Evolutionary conservation across 2,888 invertebrate genomes (phyloP).

Genomic region (Tetragonula carbonaria): DNA sequence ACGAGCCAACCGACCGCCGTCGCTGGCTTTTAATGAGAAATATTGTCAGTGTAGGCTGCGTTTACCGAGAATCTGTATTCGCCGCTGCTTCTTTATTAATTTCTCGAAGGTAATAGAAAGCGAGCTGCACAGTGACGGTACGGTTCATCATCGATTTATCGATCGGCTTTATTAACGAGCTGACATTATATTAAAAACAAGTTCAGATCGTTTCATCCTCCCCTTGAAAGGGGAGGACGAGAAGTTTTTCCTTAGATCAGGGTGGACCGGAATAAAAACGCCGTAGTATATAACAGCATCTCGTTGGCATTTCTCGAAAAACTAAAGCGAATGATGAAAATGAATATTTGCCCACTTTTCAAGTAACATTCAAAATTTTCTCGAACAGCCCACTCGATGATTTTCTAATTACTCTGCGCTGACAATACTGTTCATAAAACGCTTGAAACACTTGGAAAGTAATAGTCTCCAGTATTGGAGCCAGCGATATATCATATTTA

Average conservation of each 20-base stretch:
- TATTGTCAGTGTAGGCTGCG: constrained; percentile 65
- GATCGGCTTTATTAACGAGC: constrained; percentile 28
- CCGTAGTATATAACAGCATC: too few relatives aligned
- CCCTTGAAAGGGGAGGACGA: too few relatives aligned
- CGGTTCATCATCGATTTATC: constrained; percentile 47
- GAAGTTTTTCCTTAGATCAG: too few relatives aligned
- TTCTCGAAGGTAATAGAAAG: constrained; percentile 44
- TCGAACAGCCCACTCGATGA: too few relatives aligned
- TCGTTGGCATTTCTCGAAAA: too few relatives aligned
- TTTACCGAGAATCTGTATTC: constrained; percentile 59
- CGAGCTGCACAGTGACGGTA: constrained; percentile 17
- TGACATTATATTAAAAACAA: constrained; percentile 3
- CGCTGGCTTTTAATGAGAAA: constrained; percentile 72
- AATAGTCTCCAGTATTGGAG: not conserved
- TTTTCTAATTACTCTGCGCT: too few relatives aligned
- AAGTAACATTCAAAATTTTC: too few relatives aligned
- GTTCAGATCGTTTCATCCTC: not conserved
- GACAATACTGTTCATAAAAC: too few relatives aligned
- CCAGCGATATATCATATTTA: not conserved
- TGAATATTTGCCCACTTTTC: too few relatives aligned
- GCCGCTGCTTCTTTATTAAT: constrained; percentile 52
- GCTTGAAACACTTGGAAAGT: too few relatives aligned
- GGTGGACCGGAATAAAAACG: too few relatives aligned
- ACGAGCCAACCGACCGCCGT: constrained; percentile 34
- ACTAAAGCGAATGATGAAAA: too few relatives aligned